These are phyloP conservation scores for Malaclemys terrapin DNA, from an alignment of 2,113 vertebrate genomes.

Conservation along the genomic window DNA sequence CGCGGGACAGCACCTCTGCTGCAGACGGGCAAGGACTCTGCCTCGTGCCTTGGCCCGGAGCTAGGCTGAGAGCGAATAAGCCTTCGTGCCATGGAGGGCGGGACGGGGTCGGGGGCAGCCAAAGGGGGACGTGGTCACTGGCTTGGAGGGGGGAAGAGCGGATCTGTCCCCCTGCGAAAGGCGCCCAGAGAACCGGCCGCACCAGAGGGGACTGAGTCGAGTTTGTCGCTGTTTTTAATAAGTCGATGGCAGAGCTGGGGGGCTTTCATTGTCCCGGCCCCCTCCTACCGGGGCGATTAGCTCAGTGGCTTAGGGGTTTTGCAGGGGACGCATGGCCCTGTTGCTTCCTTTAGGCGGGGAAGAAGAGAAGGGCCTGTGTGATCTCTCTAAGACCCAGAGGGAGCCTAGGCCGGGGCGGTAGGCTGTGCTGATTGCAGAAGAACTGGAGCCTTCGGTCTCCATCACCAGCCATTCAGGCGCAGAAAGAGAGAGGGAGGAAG, in stretches of 20 bases:
- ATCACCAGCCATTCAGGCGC: slow-evolving; percentile 26
- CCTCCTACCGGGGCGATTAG: slow-evolving; percentile 5
- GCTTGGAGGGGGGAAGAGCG: background rate
- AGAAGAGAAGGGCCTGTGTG: background rate
- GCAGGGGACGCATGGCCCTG: background rate
- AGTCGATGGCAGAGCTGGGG: background rate
- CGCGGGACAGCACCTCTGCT: background rate
- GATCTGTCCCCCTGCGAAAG: background rate
- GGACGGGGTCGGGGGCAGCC: background rate
- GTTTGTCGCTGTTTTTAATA: background rate
- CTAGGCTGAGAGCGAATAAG: too few relatives aligned
- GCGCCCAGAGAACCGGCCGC: background rate
- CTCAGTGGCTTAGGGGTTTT: background rate
- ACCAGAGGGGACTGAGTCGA: background rate
- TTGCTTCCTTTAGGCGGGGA: background rate
- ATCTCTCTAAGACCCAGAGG: slow-evolving; percentile 68
- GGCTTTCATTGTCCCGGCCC: background rate
- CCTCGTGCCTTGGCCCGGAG: background rate
- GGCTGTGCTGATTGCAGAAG: slow-evolving; percentile 55
- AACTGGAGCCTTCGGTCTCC: slow-evolving; percentile 20
- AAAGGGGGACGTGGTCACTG: too few relatives aligned
- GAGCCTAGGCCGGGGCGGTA: slow-evolving; percentile 42
- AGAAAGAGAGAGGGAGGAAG: slow-evolving; percentile 37
- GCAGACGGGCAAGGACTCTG: background rate
- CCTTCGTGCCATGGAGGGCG: too few relatives aligned